Conservation (phyloP, 1,140 invertebrate genomes). For the Hormaphis cornu region DNA sequence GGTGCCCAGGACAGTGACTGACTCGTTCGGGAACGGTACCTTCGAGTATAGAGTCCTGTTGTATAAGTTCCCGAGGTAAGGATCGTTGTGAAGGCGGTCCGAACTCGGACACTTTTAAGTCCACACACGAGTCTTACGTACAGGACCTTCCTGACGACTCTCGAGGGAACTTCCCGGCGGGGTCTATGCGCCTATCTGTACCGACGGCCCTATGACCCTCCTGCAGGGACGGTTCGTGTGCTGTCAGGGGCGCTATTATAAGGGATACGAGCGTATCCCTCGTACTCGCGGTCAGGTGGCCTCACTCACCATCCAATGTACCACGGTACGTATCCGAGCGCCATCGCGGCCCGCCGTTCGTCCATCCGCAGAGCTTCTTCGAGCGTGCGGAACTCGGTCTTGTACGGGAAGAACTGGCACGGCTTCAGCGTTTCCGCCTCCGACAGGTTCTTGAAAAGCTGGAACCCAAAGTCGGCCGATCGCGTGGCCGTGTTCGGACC, state of each 20-base stretch:
- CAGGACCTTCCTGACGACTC: too few species aligned
- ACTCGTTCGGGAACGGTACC: too few species aligned
- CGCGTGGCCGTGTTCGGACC: constrained; percentile 47
- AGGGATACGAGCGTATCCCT: not conserved
- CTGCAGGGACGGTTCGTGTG: not conserved
- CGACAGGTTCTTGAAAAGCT: constrained; percentile 73
- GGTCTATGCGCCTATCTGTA: too few species aligned
- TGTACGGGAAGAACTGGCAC: constrained; percentile 88
- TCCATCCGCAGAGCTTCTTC: constrained; percentile 72
- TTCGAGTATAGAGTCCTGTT: too few species aligned
- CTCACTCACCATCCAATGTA: constrained; percentile 74
- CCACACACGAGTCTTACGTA: too few species aligned
- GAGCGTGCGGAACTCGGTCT: constrained; percentile 69
- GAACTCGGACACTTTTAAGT: too few species aligned
- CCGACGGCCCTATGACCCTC: too few species aligned
- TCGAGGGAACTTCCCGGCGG: too few species aligned
- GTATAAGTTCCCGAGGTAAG: too few species aligned
- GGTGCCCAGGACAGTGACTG: too few species aligned
- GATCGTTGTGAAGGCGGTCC: too few species aligned
- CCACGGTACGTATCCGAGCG: constrained; percentile 61
- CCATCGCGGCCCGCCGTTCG: constrained; percentile 52
- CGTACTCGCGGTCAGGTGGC: too few species aligned
- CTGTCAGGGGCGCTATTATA: not conserved
- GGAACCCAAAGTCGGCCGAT: constrained; percentile 54
- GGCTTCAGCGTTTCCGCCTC: constrained; percentile 45